Percentiles rank a stretch among this genome's conserved stretches.
phyloP scores from a whole-genome alignment of 2,888 invertebrate genomes.

The Opisthograptis luteolata region DNA sequence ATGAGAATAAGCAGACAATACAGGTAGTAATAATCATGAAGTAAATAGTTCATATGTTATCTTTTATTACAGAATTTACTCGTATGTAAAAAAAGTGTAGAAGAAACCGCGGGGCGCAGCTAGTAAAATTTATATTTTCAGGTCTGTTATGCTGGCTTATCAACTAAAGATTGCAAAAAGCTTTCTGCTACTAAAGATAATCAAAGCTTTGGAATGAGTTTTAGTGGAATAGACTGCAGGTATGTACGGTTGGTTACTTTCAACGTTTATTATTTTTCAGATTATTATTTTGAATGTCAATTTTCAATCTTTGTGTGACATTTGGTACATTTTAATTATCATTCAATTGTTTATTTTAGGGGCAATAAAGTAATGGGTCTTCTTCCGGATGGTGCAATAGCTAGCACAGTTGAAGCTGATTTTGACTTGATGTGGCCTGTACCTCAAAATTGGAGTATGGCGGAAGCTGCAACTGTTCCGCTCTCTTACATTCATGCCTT shows the following conservation, averaged over 20 bases:
- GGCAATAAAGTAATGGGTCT: constrained; percentile 85
- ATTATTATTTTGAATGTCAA: neutral
- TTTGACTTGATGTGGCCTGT: constrained; percentile 82
- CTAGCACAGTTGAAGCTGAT: constrained; percentile 78
- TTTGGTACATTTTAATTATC: no score
- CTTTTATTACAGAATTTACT: no score
- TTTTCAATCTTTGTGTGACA: neutral
- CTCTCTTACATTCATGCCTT: constrained; percentile 85
- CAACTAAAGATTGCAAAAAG: constrained; percentile 4
- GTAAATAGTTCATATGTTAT: no score
- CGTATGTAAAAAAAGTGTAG: no score
- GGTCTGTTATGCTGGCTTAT: constrained; percentile 18
- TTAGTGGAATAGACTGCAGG: constrained; percentile 23
- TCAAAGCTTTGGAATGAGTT: constrained; percentile 25
- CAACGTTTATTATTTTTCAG: no score
- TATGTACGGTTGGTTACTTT: no score
- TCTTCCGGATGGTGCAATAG: constrained; percentile 71
- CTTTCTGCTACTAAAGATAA: neutral
- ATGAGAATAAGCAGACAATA: neutral
- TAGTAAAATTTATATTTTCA: constrained; percentile 2
- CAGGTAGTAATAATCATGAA: constrained; percentile 9
- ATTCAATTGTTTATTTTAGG: constrained; percentile 35
- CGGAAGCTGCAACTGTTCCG: constrained; percentile 88
- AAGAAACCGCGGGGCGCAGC: no score
- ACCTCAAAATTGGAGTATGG: constrained; percentile 85